phyloP scores from a whole-genome alignment of 1,140 invertebrate species.

The Camponotus vicinus region DNA sequence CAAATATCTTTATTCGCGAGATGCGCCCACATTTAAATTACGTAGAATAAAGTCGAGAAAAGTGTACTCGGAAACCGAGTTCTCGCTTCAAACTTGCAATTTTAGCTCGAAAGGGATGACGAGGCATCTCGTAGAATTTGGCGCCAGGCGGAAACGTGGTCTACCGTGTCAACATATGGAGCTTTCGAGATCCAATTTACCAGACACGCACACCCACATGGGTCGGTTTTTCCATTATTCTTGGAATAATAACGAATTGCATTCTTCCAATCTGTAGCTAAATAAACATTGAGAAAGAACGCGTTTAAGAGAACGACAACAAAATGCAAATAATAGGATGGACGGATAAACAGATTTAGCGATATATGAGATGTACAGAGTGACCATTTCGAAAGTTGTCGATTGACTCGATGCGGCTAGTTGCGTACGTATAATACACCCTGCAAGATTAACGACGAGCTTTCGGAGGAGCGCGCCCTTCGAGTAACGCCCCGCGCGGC shows the following conservation, averaged over 20 bases:
- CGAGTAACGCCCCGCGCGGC: not conserved
- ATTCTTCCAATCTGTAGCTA: not conserved
- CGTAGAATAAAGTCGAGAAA: not conserved
- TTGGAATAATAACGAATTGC: not conserved
- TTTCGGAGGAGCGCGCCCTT: not conserved
- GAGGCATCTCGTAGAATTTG: constrained; percentile 9
- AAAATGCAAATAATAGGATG: not conserved
- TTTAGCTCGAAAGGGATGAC: not conserved
- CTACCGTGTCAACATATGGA: not conserved
- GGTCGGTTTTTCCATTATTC: not conserved
- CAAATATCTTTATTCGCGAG: not conserved
- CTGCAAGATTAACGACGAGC: not conserved
- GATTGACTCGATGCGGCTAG: not conserved
- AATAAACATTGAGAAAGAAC: not conserved
- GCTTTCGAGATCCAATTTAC: not conserved
- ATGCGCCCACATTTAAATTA: constrained; percentile 11
- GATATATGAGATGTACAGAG: not conserved
- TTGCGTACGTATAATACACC: too few species aligned
- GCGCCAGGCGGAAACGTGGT: not conserved
- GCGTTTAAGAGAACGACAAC: not conserved
- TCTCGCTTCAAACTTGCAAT: not conserved
- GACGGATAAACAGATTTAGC: too few species aligned
- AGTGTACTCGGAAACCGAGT: constrained; percentile 7
- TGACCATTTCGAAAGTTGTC: not conserved
- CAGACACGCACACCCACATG: not conserved